A percentile compares a stretch with the other conserved stretches of the same genome.
Conservation (phyloP, 2,113 vertebrate genomes). For the Zosterops pallidus region DNA sequence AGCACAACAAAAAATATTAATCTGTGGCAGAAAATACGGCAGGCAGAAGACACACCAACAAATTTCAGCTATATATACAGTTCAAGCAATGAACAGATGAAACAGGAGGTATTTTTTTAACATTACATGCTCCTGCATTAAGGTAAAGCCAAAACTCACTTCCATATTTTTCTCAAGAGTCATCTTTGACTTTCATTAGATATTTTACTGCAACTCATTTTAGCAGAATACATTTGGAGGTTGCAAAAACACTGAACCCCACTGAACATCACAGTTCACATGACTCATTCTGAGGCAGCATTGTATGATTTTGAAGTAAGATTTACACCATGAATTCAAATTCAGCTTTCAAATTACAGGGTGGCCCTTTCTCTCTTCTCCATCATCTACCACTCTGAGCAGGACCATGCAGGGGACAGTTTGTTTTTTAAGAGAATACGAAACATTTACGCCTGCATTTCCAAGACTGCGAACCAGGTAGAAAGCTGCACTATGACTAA, state of each 20-base stretch:
- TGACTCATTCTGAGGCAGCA: neutral
- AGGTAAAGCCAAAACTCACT: neutral
- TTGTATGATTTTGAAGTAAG: neutral
- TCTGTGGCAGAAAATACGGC: neutral
- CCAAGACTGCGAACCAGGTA: neutral
- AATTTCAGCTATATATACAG: neutral
- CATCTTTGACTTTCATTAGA: neutral
- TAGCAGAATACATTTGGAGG: neutral
- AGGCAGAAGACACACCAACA: neutral
- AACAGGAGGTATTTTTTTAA: neutral
- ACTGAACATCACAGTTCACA: neutral
- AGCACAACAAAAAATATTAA: neutral
- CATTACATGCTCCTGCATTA: neutral
- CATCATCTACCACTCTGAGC: neutral
- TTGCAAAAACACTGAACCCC: neutral
- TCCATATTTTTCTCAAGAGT: neutral
- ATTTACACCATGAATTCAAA: neutral
- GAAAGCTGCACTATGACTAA: neutral
- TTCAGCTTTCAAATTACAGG: neutral
- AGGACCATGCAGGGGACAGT: rapidly evolving
- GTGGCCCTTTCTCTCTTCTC: rapidly evolving
- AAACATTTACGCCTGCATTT: neutral
- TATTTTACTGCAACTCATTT: neutral
- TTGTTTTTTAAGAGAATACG: neutral
- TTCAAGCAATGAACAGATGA: neutral